A percentile compares a stretch with the other conserved stretches of the same genome.
These are phyloP conservation scores for Armadillidium nasatum DNA, from an alignment of 1,140 invertebrate genomes.

Conservation along the genomic window DNA sequence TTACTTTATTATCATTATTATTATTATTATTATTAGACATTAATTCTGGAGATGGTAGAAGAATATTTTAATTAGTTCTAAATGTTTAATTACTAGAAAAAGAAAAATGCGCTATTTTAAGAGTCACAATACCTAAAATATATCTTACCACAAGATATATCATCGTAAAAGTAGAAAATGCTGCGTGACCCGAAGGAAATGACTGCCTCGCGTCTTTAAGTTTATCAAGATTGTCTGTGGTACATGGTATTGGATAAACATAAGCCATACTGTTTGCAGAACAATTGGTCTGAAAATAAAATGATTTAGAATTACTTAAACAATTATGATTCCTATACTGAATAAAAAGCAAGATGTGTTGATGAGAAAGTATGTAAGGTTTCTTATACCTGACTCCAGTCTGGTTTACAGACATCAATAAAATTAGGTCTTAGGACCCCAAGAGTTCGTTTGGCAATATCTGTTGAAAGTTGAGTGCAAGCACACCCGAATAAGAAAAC, in stretches of 20 bases:
- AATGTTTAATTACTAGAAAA: no score
- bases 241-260: conserved; percentile 36
- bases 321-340: no score
- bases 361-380: no score
- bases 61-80: no score
- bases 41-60: no score
- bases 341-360: no score
- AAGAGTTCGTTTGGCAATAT: conserved; percentile 57
- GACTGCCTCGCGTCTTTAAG: conserved; percentile 50
- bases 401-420: conserved; percentile 55
- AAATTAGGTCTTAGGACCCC: conserved; percentile 59
- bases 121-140: conserved; percentile 15
- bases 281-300: conserved; percentile 1
- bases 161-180: conserved; percentile 54
- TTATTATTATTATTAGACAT: no score
- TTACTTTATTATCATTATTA: no score
- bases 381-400: conserved; percentile 41
- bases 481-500: conserved; percentile 52
- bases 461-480: conserved; percentile 50
- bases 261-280: not conserved
- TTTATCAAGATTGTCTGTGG: conserved; percentile 22
- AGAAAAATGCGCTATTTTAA: no score
- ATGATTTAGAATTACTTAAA: not conserved
- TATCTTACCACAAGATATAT: conserved; percentile 53
- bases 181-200: conserved; percentile 59